Evolutionary conservation across 2,113 vertebrate species (phyloP).

Genomic region (Tupaia chinensis): DNA sequence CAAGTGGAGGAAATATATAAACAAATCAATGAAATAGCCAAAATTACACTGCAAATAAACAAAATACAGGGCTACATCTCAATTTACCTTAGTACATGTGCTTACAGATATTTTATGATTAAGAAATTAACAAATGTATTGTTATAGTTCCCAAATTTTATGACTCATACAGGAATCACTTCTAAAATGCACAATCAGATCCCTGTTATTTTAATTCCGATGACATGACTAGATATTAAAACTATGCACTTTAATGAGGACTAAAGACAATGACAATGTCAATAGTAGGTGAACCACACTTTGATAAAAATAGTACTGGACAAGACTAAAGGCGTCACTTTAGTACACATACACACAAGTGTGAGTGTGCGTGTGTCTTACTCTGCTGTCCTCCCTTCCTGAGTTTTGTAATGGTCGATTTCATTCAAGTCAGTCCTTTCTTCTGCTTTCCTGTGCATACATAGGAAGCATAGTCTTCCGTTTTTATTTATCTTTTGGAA

Average conservation of each 20-base stretch:
- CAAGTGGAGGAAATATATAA: no score
- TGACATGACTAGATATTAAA: background rate
- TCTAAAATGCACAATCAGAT: conserved; percentile 13
- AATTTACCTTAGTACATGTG: background rate
- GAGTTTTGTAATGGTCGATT: background rate
- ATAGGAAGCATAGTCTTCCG: background rate
- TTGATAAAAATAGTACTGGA: background rate
- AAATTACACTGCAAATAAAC: background rate
- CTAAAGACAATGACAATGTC: background rate
- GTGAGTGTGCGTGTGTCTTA: background rate
- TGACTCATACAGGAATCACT: background rate
- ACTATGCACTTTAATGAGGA: background rate
- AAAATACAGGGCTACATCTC: background rate
- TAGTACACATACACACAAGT: background rate
- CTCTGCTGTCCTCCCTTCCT: background rate
- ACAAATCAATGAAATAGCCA: background rate
- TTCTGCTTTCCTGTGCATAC: background rate
- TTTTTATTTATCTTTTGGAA: background rate
- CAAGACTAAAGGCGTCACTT: background rate
- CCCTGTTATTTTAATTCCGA: background rate
- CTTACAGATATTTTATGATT: background rate
- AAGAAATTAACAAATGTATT: background rate
- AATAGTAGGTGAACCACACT: background rate
- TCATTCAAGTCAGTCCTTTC: background rate
- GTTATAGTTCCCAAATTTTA: background rate